These are phyloP conservation scores for Ischnus inquisitorius DNA, from an alignment of 2,888 invertebrate genomes.

Conservation along the genomic window DNA sequence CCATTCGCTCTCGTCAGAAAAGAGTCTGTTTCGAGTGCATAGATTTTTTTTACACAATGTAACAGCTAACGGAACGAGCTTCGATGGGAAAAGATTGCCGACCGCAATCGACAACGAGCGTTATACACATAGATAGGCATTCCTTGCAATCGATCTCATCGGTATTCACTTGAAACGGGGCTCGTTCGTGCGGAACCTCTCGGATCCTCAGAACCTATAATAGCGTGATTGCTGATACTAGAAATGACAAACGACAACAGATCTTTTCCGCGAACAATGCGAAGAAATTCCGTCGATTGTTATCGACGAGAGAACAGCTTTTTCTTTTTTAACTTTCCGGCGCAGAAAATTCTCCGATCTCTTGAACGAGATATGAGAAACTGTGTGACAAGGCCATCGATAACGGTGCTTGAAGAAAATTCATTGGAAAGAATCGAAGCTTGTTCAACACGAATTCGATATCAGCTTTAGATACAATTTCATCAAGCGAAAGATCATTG, in stretches of 20 bases:
- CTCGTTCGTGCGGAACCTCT: too few relatives aligned
- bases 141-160: not conserved
- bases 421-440: not conserved
- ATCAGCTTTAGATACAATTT: too few relatives aligned
- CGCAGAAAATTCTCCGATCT: not conserved
- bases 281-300: not conserved
- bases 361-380: not conserved
- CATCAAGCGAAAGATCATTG: too few relatives aligned
- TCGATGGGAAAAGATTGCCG: not conserved
- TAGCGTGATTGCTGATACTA: conserved; percentile 16
- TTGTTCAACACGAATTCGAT: not conserved
- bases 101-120: not conserved
- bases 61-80: not conserved
- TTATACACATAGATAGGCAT: not conserved
- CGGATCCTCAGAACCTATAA: not conserved
- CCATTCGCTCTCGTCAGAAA: too few relatives aligned
- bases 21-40: too few relatives aligned
- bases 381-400: not conserved
- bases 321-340: not conserved
- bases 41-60: not conserved
- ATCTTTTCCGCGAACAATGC: not conserved
- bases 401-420: not conserved
- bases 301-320: conserved; percentile 6
- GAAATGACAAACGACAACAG: conserved; percentile 9
- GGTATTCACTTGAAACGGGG: not conserved